A percentile compares a stretch with the other conserved stretches of the same genome.
Conservation (phyloP, 2,113 vertebrate genomes). For the Microcebus griseorufus region DNA sequence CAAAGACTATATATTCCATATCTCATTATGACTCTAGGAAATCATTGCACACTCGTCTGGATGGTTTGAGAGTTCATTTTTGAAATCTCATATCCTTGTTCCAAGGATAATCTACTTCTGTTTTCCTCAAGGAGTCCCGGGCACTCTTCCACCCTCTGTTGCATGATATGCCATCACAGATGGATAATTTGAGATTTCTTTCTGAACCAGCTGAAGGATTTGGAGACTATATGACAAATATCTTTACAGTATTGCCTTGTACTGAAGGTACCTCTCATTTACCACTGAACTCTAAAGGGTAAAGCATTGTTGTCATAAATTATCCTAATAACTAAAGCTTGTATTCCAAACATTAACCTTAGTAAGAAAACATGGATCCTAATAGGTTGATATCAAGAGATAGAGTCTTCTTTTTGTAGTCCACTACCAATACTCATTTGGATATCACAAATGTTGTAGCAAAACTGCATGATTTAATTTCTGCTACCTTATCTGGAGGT, state of each 20-base stretch:
- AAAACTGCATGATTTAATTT: neutral
- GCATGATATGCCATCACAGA: neutral
- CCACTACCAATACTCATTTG: neutral
- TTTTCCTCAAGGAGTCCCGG: neutral
- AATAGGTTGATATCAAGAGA: neutral
- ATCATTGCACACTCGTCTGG: neutral
- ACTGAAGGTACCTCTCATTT: neutral
- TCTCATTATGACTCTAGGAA: no score
- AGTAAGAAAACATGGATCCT: neutral
- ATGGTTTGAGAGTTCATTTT: neutral
- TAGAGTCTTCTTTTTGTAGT: neutral
- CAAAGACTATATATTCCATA: neutral
- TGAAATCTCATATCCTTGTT: neutral
- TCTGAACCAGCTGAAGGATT: neutral
- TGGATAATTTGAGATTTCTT: neutral
- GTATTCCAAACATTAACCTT: neutral
- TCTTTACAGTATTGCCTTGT: neutral
- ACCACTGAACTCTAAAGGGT: neutral
- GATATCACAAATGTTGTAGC: neutral
- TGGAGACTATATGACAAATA: neutral
- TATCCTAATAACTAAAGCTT: neutral
- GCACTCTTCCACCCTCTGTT: neutral
- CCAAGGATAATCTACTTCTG: neutral
- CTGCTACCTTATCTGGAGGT: neutral
- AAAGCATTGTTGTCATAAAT: neutral